These are phyloP conservation scores for Gonatopus flavifemur DNA, from an alignment of 1,140 invertebrate species.

Conservation along the genomic window DNA sequence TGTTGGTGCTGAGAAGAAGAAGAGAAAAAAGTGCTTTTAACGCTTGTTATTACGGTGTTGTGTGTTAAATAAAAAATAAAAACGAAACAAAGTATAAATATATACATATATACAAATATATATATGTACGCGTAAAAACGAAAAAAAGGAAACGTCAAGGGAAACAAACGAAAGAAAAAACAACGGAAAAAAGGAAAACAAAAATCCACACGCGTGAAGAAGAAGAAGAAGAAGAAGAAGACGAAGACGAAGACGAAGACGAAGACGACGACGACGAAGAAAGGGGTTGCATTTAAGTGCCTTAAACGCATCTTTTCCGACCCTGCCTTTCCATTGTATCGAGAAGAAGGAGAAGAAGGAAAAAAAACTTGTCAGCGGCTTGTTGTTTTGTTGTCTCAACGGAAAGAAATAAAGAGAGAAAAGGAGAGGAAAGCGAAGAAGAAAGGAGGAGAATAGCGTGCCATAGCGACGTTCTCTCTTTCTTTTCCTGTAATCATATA, in stretches of 20 bases:
- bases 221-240: conserved; percentile 2
- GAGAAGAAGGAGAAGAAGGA: no score
- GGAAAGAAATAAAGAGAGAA: conserved; percentile 12
- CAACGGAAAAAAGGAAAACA: no score
- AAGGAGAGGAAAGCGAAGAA: conserved; percentile 5
- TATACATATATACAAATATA: not conserved
- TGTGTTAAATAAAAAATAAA: not conserved
- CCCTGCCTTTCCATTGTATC: no score
- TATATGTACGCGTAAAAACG: not conserved
- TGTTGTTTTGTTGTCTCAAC: no score
- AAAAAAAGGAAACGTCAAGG: no score
- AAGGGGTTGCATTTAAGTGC: no score
- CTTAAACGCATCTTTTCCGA: no score
- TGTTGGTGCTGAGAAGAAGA: no score
- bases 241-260: not conserved
- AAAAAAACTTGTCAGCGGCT: no score
- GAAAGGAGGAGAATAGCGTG: conserved; percentile 21
- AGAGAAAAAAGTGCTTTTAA: not conserved
- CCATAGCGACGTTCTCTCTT: conserved; percentile 21
- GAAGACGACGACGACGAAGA: not conserved
- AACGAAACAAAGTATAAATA: not conserved
- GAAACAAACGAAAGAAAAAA: no score
- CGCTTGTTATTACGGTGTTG: not conserved
- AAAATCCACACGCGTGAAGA: conserved; percentile 6
- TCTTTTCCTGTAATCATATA: no score